Evolutionary conservation across 1,140 invertebrate genomes (phyloP).

Genomic region (Akabosia matsudoensis): DNA sequence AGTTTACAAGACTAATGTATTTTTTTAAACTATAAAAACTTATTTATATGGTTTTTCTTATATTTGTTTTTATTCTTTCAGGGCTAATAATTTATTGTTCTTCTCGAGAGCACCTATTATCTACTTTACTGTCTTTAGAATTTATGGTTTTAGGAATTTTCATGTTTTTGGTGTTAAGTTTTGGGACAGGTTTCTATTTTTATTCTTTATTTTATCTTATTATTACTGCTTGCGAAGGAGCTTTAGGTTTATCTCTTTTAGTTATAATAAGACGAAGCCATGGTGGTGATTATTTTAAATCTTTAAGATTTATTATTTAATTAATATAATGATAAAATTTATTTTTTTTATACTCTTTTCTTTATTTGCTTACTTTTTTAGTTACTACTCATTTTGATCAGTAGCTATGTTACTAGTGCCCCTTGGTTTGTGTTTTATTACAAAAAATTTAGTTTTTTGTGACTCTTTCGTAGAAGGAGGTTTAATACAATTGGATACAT

Average conservation of each 20-base stretch:
- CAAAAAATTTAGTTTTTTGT: constrained; percentile 16
- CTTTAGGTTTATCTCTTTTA: constrained; percentile 59
- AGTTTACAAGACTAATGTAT: constrained; percentile 47
- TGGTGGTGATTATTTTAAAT: constrained; percentile 59
- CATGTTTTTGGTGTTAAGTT: constrained; percentile 55
- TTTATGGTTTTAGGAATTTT: constrained; percentile 58
- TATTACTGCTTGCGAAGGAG: constrained; percentile 59
- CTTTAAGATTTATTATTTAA: constrained; percentile 54
- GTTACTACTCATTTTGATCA: not conserved
- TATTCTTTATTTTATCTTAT: constrained; percentile 60
- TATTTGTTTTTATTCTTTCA: constrained; percentile 45
- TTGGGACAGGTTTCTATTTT: constrained; percentile 54
- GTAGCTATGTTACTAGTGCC: constrained; percentile 3
- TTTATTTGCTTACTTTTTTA: constrained; percentile 33
- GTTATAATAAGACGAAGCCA: constrained; percentile 58
- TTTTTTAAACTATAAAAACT: constrained; percentile 46
- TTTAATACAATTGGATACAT: constrained; percentile 50
- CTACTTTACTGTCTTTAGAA: constrained; percentile 57
- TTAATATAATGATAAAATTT: constrained; percentile 50
- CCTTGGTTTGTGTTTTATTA: not conserved
- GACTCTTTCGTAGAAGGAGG: not conserved
- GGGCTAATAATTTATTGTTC: constrained; percentile 51
- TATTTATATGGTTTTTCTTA: constrained; percentile 22
- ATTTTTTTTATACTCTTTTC: constrained; percentile 53
- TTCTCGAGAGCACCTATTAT: constrained; percentile 56